Evolutionary conservation across 2,113 vertebrate species (phyloP).

Genomic region (Accipiter virgatus): DNA sequence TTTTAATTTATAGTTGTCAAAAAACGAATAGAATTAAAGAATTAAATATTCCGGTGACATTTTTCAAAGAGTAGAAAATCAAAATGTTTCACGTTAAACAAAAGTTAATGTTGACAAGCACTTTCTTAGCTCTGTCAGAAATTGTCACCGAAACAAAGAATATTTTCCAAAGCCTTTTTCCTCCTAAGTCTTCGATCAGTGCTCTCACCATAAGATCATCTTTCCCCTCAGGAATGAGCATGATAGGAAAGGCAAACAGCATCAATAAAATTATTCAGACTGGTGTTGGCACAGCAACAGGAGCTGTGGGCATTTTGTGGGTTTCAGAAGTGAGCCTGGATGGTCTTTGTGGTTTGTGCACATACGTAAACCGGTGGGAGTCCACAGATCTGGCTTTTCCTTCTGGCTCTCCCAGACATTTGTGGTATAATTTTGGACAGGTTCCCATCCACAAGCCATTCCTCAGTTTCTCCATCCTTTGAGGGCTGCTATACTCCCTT

Average conservation of each 20-base stretch:
- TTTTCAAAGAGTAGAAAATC: not conserved
- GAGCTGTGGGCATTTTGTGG: not conserved
- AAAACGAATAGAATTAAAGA: not conserved
- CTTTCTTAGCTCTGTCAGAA: not conserved
- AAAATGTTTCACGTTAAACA: not conserved
- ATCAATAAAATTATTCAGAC: not conserved
- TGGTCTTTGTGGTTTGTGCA: not conserved
- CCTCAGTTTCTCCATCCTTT: not conserved
- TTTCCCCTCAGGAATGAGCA: not conserved
- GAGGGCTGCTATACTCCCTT: not conserved
- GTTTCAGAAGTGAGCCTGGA: not conserved
- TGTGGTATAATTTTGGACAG: not conserved
- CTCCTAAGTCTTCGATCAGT: not conserved
- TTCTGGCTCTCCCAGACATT: not conserved
- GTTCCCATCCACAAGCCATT: not conserved
- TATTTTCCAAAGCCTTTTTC: not conserved
- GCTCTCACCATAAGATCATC: not conserved
- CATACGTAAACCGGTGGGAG: not conserved
- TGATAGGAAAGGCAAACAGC: not conserved
- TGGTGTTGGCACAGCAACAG: not conserved
- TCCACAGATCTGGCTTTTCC: not conserved
- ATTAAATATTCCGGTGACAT: not conserved
- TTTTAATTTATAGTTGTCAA: not conserved
- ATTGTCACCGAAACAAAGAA: not conserved
- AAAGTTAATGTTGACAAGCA: not conserved